Evolutionary conservation across 1,140 invertebrate genomes (phyloP).

Genomic region (Trissolcus basalis): DNA sequence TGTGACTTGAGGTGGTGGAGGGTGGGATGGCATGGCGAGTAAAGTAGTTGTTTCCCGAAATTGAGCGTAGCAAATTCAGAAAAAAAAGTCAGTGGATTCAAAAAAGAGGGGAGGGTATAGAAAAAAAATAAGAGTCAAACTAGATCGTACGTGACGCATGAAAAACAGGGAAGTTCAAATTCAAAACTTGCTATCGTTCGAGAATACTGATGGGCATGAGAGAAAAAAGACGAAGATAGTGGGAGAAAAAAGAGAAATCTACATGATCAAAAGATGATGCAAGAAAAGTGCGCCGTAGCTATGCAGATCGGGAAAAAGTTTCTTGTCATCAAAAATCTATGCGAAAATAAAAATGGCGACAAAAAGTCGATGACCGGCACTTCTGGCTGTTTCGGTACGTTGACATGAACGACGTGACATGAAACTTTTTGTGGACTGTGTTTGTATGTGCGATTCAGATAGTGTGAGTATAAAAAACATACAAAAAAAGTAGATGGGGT

Average conservation of each 20-base stretch:
- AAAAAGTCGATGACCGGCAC: background rate
- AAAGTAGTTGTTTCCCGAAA: slow-evolving; percentile 21
- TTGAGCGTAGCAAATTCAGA: slow-evolving; percentile 33
- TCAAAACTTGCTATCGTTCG: slow-evolving; percentile 13
- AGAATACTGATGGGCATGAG: slow-evolving; percentile 10
- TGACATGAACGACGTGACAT: slow-evolving; percentile 32
- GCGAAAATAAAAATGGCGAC: background rate
- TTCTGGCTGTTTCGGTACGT: slow-evolving; percentile 1
- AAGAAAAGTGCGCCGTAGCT: slow-evolving; percentile 44
- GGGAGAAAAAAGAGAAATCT: slow-evolving; percentile 18
- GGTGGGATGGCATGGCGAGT: slow-evolving; percentile 38
- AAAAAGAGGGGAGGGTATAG: slow-evolving; percentile 29
- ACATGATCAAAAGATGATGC: slow-evolving; percentile 52
- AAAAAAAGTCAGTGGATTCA: slow-evolving; percentile 16
- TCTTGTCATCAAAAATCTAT: slow-evolving; percentile 45
- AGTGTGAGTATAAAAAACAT: slow-evolving; percentile 52
- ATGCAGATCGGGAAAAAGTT: slow-evolving; percentile 44
- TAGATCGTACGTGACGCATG: slow-evolving; percentile 27
- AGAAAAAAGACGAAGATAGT: slow-evolving; percentile 9
- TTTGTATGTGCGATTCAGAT: slow-evolving; percentile 38
- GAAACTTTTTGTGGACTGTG: slow-evolving; percentile 46
- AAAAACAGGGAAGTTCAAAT: slow-evolving; percentile 15
- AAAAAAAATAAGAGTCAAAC: slow-evolving; percentile 13
- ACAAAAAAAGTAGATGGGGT: slow-evolving; percentile 49
- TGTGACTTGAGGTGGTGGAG: slow-evolving; percentile 42